These are phyloP conservation scores for Mastacembelus armatus DNA, from an alignment of 2,797 vertebrate species.

Conservation along the genomic window DNA sequence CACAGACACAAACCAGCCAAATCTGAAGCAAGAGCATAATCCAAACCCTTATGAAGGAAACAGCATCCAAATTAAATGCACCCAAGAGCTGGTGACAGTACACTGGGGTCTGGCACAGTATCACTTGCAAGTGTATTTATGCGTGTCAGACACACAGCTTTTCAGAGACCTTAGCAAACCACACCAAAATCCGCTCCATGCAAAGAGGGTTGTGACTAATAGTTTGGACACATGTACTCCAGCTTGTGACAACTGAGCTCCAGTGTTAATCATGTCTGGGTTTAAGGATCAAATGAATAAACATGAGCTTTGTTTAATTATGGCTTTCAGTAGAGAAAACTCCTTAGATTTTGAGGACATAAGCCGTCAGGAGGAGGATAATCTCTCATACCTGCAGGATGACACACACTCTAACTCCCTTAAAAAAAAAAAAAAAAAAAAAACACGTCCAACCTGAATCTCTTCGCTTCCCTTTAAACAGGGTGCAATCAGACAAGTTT, in stretches of 20 bases:
- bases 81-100: constrained; percentile 17
- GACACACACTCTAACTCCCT: constrained; percentile 56
- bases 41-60: constrained; percentile 12
- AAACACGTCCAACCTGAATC: constrained; percentile 58
- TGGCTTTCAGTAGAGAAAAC: constrained; percentile 48
- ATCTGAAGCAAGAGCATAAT: constrained; percentile 21
- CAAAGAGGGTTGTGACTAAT: constrained; percentile 60
- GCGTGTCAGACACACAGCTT: constrained; percentile 31
- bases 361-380: constrained; percentile 70
- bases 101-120: constrained; percentile 17
- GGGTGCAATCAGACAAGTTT: constrained; percentile 20
- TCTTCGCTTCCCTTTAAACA: constrained; percentile 49
- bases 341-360: constrained; percentile 39
- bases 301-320: constrained; percentile 75
- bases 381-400: constrained; percentile 73
- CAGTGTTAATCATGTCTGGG: constrained; percentile 60
- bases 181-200: constrained; percentile 35
- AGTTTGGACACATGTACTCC: constrained; percentile 59
- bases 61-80: constrained; percentile 40
- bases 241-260: constrained; percentile 56
- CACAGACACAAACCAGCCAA: constrained; percentile 16
- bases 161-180: constrained; percentile 27
- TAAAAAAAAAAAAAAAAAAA: too few species aligned
- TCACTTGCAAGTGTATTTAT: constrained; percentile 53
- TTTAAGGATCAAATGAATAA: constrained; percentile 75